These are phyloP conservation scores for Pristionchus arcanus DNA, from an alignment of 2,888 invertebrate species.

Conservation along the genomic window DNA sequence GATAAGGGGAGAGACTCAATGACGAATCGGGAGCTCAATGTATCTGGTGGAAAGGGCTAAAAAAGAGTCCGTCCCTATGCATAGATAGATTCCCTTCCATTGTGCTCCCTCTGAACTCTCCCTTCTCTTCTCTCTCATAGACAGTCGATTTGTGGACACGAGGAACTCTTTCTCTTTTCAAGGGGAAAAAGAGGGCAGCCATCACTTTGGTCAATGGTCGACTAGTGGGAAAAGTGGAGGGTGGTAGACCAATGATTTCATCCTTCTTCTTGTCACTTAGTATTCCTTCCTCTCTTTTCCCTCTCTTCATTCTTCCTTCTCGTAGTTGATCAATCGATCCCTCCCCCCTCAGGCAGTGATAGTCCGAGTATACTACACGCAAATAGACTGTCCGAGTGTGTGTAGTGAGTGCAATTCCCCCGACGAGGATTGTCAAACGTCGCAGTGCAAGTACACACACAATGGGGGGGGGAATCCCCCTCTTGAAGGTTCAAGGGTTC, in stretches of 20 bases:
- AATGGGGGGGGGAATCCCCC: background rate
- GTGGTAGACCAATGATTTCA: background rate
- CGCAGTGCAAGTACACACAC: constrained; percentile 14
- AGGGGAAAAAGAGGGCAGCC: background rate
- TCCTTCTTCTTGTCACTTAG: background rate
- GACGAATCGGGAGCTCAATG: background rate
- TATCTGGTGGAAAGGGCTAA: too few species aligned
- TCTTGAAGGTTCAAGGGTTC: background rate
- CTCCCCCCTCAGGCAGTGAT: background rate
- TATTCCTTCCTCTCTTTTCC: background rate
- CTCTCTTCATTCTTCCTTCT: background rate
- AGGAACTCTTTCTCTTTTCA: background rate
- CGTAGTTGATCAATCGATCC: background rate
- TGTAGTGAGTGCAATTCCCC: background rate
- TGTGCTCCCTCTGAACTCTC: background rate
- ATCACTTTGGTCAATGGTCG: background rate
- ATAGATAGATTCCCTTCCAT: background rate
- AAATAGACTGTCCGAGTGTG: background rate
- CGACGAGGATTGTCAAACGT: constrained; percentile 1
- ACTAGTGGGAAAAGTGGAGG: background rate
- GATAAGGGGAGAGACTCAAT: background rate
- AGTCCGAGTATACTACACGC: background rate
- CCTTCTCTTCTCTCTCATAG: background rate
- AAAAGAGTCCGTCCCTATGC: background rate
- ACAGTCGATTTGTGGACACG: constrained; percentile 3